Evolutionary conservation across 2,113 vertebrate species (phyloP).

Genomic region (Alectura lathami): DNA sequence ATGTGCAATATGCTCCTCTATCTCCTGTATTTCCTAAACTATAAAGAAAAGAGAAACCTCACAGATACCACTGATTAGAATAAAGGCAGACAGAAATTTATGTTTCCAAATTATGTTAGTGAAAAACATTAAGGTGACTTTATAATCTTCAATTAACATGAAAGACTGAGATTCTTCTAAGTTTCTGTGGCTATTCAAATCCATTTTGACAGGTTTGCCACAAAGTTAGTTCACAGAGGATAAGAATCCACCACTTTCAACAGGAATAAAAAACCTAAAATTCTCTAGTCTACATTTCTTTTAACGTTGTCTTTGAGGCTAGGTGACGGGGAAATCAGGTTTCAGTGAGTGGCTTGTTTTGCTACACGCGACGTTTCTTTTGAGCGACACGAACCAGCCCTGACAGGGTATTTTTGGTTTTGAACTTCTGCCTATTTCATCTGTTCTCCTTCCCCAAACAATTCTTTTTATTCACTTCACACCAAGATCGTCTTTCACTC

Average conservation of each 20-base stretch:
- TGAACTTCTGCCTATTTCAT: not conserved
- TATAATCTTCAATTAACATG: not conserved
- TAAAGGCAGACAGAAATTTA: not conserved
- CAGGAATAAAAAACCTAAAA: not conserved
- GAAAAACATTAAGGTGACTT: not conserved
- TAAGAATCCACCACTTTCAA: not conserved
- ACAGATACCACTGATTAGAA: not conserved
- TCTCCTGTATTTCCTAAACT: not conserved
- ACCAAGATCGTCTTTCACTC: not conserved
- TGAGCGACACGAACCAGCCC: not conserved
- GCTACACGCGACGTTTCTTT: not conserved
- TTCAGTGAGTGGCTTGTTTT: not conserved
- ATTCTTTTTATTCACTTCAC: not conserved
- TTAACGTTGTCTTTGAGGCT: not conserved
- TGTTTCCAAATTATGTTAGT: not conserved
- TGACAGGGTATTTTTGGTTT: not conserved
- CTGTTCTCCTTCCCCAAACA: not conserved
- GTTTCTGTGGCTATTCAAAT: fast-evolving
- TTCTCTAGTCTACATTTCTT: not conserved
- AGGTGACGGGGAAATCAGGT: not conserved
- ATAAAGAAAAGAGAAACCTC: not conserved
- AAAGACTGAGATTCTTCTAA: not conserved
- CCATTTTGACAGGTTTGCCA: not conserved
- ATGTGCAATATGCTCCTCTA: not conserved
- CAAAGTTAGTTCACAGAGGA: not conserved